Percentiles rank a stretch among this genome's conserved stretches.
Evolutionary conservation across 2,113 vertebrate genomes (phyloP).

Genomic region (Bubo scandiacus): DNA sequence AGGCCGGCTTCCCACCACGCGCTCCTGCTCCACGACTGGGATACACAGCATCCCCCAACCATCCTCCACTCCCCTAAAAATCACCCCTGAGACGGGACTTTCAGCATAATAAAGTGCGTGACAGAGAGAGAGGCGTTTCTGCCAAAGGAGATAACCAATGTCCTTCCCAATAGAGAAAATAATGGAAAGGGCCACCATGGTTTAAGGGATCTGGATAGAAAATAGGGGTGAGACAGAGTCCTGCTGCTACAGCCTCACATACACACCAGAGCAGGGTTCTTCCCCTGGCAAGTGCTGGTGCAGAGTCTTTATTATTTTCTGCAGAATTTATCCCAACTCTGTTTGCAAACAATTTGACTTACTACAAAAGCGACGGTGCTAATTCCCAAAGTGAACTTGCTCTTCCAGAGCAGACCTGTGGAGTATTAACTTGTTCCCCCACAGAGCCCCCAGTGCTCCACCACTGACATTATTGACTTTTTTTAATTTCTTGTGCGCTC

Average conservation of each 20-base stretch:
- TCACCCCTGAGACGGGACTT: background rate
- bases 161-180: background rate
- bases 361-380: background rate
- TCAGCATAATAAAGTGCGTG: too few relatives aligned
- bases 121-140: background rate
- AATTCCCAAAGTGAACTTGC: background rate
- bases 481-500: background rate
- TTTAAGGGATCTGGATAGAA: background rate
- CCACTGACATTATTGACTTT: too few relatives aligned
- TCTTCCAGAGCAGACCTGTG: background rate
- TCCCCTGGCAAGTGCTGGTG: background rate
- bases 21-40: background rate
- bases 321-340: background rate
- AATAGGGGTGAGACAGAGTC: background rate
- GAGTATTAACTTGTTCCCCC: background rate
- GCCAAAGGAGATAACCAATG: background rate
- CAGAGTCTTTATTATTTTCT: background rate
- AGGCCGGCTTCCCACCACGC: background rate
- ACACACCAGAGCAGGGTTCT: too few relatives aligned
- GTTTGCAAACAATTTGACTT: too few relatives aligned
- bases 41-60: background rate
- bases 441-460: background rate
- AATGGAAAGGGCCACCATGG: background rate
- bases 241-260: background rate
- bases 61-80: too few relatives aligned